phyloP scores from a whole-genome alignment of 2,888 invertebrate genomes.

The Lycaena phlaeas region DNA sequence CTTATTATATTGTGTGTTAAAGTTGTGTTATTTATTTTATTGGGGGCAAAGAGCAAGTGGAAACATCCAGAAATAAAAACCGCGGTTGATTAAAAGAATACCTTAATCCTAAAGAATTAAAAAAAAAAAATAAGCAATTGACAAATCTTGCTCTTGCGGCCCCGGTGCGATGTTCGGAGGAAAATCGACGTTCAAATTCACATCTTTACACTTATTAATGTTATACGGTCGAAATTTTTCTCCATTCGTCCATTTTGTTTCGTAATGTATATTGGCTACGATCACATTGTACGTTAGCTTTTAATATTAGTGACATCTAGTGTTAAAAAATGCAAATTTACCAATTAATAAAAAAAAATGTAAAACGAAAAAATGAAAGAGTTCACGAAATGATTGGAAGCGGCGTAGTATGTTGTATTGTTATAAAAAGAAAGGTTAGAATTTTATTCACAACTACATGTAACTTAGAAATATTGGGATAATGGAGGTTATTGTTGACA shows the following conservation, averaged over 20 bases:
- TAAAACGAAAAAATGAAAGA: slow-evolving; percentile 28
- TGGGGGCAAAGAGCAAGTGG: slow-evolving; percentile 2
- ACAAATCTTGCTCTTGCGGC: neutral
- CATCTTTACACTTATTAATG: too few relatives aligned
- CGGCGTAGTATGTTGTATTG: slow-evolving; percentile 64
- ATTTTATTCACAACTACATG: slow-evolving; percentile 66
- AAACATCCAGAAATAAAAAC: neutral
- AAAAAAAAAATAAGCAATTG: too few relatives aligned
- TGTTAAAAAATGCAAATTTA: slow-evolving; percentile 58
- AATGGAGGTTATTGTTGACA: slow-evolving; percentile 68
- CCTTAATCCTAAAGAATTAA: too few relatives aligned
- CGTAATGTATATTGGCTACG: slow-evolving; percentile 25
- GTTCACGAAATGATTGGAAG: slow-evolving; percentile 45
- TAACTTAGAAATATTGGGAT: slow-evolving; percentile 60
- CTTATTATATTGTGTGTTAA: slow-evolving; percentile 28
- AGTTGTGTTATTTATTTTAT: slow-evolving; percentile 19
- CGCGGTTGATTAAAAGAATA: too few relatives aligned
- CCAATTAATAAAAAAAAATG: slow-evolving; percentile 32
- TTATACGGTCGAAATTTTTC: slow-evolving; percentile 12
- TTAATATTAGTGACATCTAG: slow-evolving; percentile 72
- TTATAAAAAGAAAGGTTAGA: slow-evolving; percentile 63
- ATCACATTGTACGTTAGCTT: slow-evolving; percentile 54
- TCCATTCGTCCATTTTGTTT: slow-evolving; percentile 16
- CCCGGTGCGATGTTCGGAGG: neutral
- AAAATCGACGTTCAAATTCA: neutral